phyloP scores from a whole-genome alignment of 92 coral and sea anemone genomes.

The Porites divaricata region DNA sequence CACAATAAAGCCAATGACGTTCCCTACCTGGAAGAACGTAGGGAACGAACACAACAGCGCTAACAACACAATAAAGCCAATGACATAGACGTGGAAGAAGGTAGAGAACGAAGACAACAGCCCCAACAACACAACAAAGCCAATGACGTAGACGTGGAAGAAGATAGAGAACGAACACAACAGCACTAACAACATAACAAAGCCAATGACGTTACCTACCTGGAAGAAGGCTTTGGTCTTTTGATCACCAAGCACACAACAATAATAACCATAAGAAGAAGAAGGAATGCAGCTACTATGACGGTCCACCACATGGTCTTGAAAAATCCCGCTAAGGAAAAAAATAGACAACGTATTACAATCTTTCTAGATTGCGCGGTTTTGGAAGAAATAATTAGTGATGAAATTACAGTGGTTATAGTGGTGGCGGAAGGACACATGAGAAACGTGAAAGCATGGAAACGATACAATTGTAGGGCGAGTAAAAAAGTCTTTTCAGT shows the following conservation, averaged over 20 bases:
- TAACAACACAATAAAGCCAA: background rate
- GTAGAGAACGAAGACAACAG: background rate
- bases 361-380: background rate
- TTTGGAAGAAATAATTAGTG: no score
- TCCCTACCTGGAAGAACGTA: constrained; percentile 27
- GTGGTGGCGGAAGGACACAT: no score
- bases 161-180: background rate
- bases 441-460: no score
- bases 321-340: constrained; percentile 69
- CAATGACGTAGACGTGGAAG: constrained; percentile 20
- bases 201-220: constrained; percentile 20
- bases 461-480: no score
- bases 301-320: constrained; percentile 92
- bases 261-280: constrained; percentile 68
- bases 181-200: background rate
- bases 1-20: background rate
- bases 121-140: background rate
- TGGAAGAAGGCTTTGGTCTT: constrained; percentile 60
- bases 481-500: no score
- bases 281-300: constrained; percentile 64
- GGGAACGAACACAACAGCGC: background rate
- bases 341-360: background rate
- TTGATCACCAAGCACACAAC: constrained; percentile 69
- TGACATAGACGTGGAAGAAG: constrained; percentile 21
- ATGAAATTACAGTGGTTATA: no score